These are phyloP conservation scores for Callipepla squamata DNA, from an alignment of 2,113 vertebrate species.

Conservation along the genomic window DNA sequence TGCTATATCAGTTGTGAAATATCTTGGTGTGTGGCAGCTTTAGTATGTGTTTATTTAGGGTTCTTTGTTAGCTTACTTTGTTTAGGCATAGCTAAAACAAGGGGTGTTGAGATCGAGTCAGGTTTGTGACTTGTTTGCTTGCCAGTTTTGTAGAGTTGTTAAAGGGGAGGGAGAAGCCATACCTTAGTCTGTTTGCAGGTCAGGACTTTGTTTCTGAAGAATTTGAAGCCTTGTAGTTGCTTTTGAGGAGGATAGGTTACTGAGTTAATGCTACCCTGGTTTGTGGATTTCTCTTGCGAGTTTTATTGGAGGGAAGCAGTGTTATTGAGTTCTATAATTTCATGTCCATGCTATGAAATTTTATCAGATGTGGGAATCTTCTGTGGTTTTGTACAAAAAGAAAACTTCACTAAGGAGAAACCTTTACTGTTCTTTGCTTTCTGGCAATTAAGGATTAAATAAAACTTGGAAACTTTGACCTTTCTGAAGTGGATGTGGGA, in stretches of 20 bases:
- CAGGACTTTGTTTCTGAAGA: neutral
- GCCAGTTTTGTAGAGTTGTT: neutral
- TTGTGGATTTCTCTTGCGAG: neutral
- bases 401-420: neutral
- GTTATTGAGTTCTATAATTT: neutral
- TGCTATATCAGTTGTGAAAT: neutral
- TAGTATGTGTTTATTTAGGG: neutral
- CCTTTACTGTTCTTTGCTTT: neutral
- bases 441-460: neutral
- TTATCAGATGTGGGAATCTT: neutral
- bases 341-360: neutral
- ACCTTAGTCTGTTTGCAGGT: neutral
- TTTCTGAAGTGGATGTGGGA: neutral
- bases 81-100: neutral
- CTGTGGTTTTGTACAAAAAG: neutral
- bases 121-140: neutral
- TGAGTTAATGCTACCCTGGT: neutral
- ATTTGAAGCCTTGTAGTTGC: neutral
- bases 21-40: neutral
- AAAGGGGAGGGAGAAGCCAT: neutral
- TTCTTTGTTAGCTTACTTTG: neutral
- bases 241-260: neutral
- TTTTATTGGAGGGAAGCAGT: neutral
- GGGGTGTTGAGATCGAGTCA: neutral
- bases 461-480: neutral